Evolutionary conservation across 1,140 invertebrate genomes (phyloP), one percentile per base, ranked within the genome.

Genomic region (Papilio xuthus): DNA sequence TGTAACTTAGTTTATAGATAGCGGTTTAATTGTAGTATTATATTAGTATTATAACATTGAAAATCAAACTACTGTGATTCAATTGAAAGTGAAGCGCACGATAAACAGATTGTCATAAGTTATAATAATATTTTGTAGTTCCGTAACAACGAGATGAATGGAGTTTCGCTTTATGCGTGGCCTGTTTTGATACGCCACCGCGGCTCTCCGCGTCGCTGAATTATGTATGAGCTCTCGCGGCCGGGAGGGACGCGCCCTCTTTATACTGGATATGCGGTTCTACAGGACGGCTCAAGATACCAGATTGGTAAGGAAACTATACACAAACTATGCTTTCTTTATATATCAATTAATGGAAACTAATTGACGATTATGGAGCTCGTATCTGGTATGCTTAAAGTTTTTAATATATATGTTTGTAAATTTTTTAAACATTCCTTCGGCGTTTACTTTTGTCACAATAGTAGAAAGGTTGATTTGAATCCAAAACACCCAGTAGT

Each of bases 41-140:
- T n/a, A n/a, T n/a, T n/a, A n/a, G n/a, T n/a, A n/a, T n/a, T n/a
- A n/a, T n/a, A n/a, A n/a, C n/a, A n/a, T n/a, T n/a, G n/a, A n/a
- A 67, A 67, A 28, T 67, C 13, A 15, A 13, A 9, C 13, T 6
- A 13, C 9, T 6, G 56, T 60, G 56, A 28, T 60, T 60, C 15
- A 67, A 67, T 28, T 15, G 4, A 26, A 28, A 28, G 26, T 28
- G 26, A 9, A 26, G 12, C 26, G 26, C 23, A 67, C 12, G 60
- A 32, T 32, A 67, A 67, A 67, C 60, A 28, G 26, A 67, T 67
- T 67, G 26, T 67, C 26, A 7, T 28, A 67, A 60, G 20, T 67
- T 67, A 67, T 67, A 67, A 67, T 67, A 67, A 67, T 67, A 67
- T 67, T 67, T 67, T 67, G 26, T 67, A 67, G 60, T 67, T 28